Evolutionary conservation across 1,140 invertebrate genomes (phyloP).

Genomic region (Euborellia annulipes): DNA sequence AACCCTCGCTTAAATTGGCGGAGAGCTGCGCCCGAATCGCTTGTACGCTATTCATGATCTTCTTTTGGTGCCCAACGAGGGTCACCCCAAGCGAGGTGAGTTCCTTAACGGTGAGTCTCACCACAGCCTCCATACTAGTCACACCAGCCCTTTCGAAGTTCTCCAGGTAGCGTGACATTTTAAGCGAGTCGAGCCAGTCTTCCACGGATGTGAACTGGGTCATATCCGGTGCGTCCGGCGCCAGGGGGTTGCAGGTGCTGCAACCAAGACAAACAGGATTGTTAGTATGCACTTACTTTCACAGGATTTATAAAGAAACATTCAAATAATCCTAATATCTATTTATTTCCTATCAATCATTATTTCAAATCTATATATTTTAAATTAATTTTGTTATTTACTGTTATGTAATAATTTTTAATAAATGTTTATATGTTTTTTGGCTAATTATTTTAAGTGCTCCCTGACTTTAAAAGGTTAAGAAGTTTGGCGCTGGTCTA

Average conservation of each 20-base stretch:
- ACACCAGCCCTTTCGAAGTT: constrained; percentile 82
- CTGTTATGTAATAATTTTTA: too few species aligned
- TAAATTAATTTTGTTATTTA: too few species aligned
- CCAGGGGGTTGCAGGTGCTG: constrained; percentile 72
- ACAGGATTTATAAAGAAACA: too few species aligned
- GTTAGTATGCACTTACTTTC: too few species aligned
- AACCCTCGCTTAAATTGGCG: constrained; percentile 76
- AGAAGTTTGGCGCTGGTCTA: too few species aligned
- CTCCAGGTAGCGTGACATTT: constrained; percentile 89
- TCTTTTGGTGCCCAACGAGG: constrained; percentile 94
- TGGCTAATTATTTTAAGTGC: too few species aligned
- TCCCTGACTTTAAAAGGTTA: too few species aligned
- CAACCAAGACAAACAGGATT: constrained; percentile 9
- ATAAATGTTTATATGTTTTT: too few species aligned
- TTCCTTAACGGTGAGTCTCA: constrained; percentile 76
- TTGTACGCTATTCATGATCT: constrained; percentile 93
- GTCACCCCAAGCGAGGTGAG: constrained; percentile 81
- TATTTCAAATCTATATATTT: too few species aligned
- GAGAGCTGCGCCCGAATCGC: constrained; percentile 76
- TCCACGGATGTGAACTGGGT: constrained; percentile 82
- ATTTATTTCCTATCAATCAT: too few species aligned
- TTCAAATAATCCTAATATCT: too few species aligned
- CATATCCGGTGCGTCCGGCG: constrained; percentile 72
- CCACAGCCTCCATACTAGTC: constrained; percentile 70
- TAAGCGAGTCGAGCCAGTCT: constrained; percentile 90